Evolutionary conservation across 2,113 vertebrate genomes (phyloP), one percentile per base, ranked within the genome.

Genomic region (Nycticryphes semicollaris): DNA sequence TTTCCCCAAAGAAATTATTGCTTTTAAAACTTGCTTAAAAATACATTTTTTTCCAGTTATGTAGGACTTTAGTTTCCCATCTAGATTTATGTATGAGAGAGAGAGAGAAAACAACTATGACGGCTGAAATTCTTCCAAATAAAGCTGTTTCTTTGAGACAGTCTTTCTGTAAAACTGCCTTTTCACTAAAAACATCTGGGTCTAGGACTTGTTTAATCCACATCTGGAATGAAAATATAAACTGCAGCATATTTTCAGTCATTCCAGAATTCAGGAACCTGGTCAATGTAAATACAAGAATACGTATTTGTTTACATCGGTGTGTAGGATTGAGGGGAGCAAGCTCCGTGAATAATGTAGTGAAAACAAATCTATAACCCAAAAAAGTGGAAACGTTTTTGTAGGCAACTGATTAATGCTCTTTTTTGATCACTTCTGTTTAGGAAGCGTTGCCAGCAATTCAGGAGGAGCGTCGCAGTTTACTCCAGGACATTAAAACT

Each of bases 381-480:
- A 6, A 28, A 70, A 39, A 68, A 48, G 3, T 9, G 25, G 16
- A 1, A 35, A 4, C 9, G 0, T 35, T 91, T 81, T 53, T 80
- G 14, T 53, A 43, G 39, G 37, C 57, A 25, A 20, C 37, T n/a
- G 80, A 53, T 63, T 7, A 43, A 59, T 69, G 17, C 7, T 20
- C 6, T 41, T 43, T 47, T 35, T 7, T 25, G 56, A 57, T 39
- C 3, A 7, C 92, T 60, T 60, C 45, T 90, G 1, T 47, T 50
- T 80, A 99, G 99, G 98, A 98, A 6, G 90, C 96, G 0, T 98
- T 99, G 47, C 98, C 99, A 31, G 98, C 98, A 81, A 96, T 99
- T 76, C 98, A 99, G 96, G 97, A 99, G 96, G 97, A 99, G 93
- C 98, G 98, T 88, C 97, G 97, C 22, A 66, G 37, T 33, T 97